Evolutionary conservation across 2,888 invertebrate species (phyloP).

Genomic region (Pyrocoelia pectoralis): DNA sequence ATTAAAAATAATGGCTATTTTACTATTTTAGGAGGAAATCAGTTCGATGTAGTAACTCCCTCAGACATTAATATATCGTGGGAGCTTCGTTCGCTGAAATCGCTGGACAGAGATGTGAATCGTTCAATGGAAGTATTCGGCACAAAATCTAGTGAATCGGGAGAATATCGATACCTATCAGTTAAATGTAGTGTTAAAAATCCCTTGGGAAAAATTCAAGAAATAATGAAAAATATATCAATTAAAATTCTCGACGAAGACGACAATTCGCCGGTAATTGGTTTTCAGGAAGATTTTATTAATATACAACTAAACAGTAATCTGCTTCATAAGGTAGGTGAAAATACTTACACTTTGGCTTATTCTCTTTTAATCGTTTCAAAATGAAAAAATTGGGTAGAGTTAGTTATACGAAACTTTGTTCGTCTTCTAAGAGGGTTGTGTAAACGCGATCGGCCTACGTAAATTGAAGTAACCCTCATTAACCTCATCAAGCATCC

Average conservation of each 20-base stretch:
- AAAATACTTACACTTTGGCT: conserved; percentile 22
- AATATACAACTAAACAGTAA: conserved; percentile 51
- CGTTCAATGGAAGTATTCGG: conserved; percentile 53
- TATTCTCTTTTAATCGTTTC: no score
- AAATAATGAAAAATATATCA: conserved; percentile 52
- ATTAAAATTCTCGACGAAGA: conserved; percentile 64
- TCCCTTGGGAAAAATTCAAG: conserved; percentile 52
- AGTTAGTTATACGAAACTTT: no score
- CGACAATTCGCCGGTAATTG: conserved; percentile 60
- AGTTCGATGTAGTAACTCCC: conserved; percentile 43
- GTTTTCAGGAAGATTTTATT: conserved; percentile 49
- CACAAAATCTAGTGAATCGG: conserved; percentile 57
- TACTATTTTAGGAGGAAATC: conserved; percentile 37
- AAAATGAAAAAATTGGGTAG: no score
- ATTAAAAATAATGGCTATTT: conserved; percentile 17
- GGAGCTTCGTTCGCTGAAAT: conserved; percentile 55
- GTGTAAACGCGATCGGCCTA: no score
- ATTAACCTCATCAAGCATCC: no score
- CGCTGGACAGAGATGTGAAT: conserved; percentile 43
- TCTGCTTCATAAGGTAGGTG: conserved; percentile 50
- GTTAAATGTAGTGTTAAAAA: conserved; percentile 60
- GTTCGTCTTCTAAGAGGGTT: no score
- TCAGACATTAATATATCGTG: conserved; percentile 43
- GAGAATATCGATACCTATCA: conserved; percentile 47
- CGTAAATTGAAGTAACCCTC: no score